Evolutionary conservation across 2,888 invertebrate genomes (phyloP), one percentile per base, ranked within the genome.

Genomic region (Leucophenga montana): DNA sequence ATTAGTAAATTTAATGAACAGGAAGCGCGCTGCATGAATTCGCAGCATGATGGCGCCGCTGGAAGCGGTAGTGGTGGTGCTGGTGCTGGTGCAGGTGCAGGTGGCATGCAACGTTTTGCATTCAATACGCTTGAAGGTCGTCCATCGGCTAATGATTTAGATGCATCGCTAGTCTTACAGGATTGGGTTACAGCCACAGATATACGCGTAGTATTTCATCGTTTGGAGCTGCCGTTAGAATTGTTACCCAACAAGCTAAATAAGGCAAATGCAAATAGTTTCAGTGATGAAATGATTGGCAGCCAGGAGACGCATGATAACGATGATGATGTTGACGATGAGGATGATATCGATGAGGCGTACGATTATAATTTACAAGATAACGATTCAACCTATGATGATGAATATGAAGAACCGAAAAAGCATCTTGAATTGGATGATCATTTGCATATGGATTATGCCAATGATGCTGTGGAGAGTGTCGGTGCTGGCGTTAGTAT

Each of bases 181-280:
- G 99, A 99, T 89, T 99, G 99, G 99, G 97, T 99, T 16, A 99
- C 99, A 0, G 99, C 98, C 9, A 99, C 99, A 0, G 99, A 99
- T 86, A 95, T 99, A 73, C 93, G 95, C 78, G 95, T 99, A 1
- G 94, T 97, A 1, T 97, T 98, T 89, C 96, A 97, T 85, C 93
- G 97, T 0, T 90, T 97, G 66, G 94, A 95, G 87, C 92, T 95
- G 93, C 93, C 93, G 18, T 90, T 89, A 71, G 85, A 80, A 66
- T 74, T 66, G 90, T 88, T 86, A 53, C 70, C 78, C 0, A 71
- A 69, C 1, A 73, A 73, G n/a, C 72, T 71, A 65, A 75, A 74
- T 31, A 85, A 83, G 39, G 70, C 77, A 1, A 80, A 86, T 70
- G 85, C 85, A 16, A 86, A 87, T 69, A 83, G 84, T 68, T 87